phyloP scores from a whole-genome alignment of 2,113 vertebrate species.

The Misgurnus mizolepis region DNA sequence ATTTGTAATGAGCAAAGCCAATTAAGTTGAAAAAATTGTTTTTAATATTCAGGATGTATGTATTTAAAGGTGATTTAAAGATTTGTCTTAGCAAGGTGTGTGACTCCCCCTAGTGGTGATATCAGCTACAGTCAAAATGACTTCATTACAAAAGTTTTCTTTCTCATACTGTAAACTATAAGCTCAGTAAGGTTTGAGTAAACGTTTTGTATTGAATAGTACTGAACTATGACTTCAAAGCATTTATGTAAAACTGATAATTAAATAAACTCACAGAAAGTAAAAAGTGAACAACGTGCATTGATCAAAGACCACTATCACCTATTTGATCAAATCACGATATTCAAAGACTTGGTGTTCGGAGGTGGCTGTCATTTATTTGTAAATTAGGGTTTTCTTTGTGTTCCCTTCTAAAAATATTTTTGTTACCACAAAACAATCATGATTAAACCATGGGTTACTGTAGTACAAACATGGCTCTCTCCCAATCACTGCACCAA shows the following conservation, averaged over 20 bases:
- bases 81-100: not conserved
- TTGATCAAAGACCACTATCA: not conserved
- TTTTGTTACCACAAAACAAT: too few species aligned
- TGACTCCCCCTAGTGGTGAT: constrained; percentile 35
- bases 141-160: too few species aligned
- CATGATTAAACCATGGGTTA: too few species aligned
- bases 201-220: too few species aligned
- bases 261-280: not conserved
- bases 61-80: too few species aligned
- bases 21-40: not conserved
- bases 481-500: too few species aligned
- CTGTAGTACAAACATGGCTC: too few species aligned
- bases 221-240: not conserved
- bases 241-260: not conserved
- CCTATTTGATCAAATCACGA: not conserved
- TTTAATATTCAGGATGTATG: not conserved
- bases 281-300: not conserved
- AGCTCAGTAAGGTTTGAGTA: too few species aligned
- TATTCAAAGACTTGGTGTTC: not conserved
- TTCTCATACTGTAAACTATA: too few species aligned
- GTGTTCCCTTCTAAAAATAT: too few species aligned
- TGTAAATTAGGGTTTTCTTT: not conserved
- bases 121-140: too few species aligned
- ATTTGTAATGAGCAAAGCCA: too few species aligned
- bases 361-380: not conserved